Percentiles rank a stretch among this genome's conserved stretches.
Conservation (phyloP, 2,888 invertebrate genomes). For the Lycia hirtaria region DNA sequence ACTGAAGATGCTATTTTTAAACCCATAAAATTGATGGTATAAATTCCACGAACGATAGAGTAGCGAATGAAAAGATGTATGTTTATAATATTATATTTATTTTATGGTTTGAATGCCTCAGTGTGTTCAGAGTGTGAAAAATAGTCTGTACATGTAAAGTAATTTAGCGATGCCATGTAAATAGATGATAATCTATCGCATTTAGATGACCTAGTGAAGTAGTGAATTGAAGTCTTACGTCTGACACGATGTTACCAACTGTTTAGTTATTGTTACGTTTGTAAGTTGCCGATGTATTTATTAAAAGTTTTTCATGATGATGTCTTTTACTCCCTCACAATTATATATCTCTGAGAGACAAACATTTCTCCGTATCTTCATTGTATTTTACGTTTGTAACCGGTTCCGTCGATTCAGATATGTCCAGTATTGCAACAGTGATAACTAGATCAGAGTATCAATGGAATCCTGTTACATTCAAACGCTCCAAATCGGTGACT, state of each 20-base stretch:
- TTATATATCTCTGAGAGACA: no score
- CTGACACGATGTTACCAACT: slow-evolving; percentile 23
- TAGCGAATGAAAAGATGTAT: slow-evolving; percentile 16
- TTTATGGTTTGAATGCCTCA: slow-evolving; percentile 22
- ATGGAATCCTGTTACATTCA: slow-evolving; percentile 12
- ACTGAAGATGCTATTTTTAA: slow-evolving; percentile 37
- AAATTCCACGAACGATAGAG: slow-evolving; percentile 29
- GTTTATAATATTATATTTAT: slow-evolving; percentile 24
- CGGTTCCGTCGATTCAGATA: neutral
- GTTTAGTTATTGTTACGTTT: slow-evolving; percentile 72
- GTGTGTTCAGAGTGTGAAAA: slow-evolving; percentile 33
- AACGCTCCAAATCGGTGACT: slow-evolving; percentile 54
- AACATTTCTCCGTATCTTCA: no score
- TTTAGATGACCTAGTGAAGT: slow-evolving; percentile 42
- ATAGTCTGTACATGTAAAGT: slow-evolving; percentile 51
- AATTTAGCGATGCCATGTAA: slow-evolving; percentile 64
- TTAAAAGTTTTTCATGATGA: slow-evolving; percentile 68
- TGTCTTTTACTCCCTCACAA: slow-evolving; percentile 36
- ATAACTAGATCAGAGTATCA: slow-evolving; percentile 29
- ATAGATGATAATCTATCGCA: slow-evolving; percentile 60
- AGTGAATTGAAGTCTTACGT: slow-evolving; percentile 15
- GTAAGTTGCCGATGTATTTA: slow-evolving; percentile 54
- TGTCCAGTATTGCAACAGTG: neutral
- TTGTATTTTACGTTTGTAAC: no score
- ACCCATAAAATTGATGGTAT: slow-evolving; percentile 37